These are phyloP conservation scores for Oxystoma pomonae DNA, from an alignment of 2,888 invertebrate species.

Conservation along the genomic window DNA sequence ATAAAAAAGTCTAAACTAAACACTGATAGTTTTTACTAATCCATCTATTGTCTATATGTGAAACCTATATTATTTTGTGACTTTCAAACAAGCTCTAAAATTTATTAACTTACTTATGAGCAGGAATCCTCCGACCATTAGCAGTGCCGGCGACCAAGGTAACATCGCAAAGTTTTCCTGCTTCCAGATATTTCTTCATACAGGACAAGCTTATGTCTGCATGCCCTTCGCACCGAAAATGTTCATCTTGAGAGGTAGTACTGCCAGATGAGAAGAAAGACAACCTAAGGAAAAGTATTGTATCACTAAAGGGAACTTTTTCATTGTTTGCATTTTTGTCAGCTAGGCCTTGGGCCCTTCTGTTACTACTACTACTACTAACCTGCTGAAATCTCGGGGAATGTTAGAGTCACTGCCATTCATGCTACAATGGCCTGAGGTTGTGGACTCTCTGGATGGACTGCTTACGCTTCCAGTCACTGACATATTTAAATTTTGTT, in stretches of 20 bases:
- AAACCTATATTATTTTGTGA: too few relatives aligned
- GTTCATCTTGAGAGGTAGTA: slow-evolving; percentile 66
- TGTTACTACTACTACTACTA: too few relatives aligned
- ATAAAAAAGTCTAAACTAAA: too few relatives aligned
- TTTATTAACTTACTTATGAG: slow-evolving; percentile 46
- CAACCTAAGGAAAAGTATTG: slow-evolving; percentile 46
- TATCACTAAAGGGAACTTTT: too few relatives aligned
- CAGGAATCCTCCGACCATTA: slow-evolving; percentile 54
- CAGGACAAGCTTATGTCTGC: slow-evolving; percentile 76
- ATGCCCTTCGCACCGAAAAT: slow-evolving; percentile 72
- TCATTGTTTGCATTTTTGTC: neutral
- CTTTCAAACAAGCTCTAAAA: too few relatives aligned
- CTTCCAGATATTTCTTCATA: slow-evolving; percentile 78
- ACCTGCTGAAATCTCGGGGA: slow-evolving; percentile 62
- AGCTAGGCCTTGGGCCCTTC: neutral
- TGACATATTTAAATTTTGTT: slow-evolving; percentile 27
- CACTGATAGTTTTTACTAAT: too few relatives aligned
- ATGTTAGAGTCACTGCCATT: slow-evolving; percentile 50
- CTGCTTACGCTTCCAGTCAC: slow-evolving; percentile 37
- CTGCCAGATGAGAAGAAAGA: slow-evolving; percentile 59
- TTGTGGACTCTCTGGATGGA: slow-evolving; percentile 41
- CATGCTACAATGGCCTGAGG: slow-evolving; percentile 32
- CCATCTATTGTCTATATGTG: too few relatives aligned
- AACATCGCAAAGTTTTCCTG: slow-evolving; percentile 84
- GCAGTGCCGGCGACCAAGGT: slow-evolving; percentile 70